Evolutionary conservation across 2,888 invertebrate species (phyloP), one percentile per base, ranked within the genome.

Genomic region (Drosophila rellima): DNA sequence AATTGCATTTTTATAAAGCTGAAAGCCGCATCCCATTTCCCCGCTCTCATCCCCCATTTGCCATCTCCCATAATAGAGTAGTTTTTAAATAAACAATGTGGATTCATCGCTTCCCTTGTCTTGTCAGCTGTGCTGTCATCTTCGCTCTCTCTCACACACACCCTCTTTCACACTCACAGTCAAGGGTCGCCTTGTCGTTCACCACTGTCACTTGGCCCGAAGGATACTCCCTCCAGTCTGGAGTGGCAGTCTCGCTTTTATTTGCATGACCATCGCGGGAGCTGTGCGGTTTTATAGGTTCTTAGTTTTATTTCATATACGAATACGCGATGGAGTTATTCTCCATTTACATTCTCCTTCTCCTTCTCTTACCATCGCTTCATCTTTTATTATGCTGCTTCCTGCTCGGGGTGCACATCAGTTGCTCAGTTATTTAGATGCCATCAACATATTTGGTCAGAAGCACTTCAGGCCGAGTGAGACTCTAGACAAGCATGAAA

Each of bases 11-110:
- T 81, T 81, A 81, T 82, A 82, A 82, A 82, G 80, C 76, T 72
- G 77, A 78, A 62, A 63, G 70, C 54, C 42, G 45, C 59, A 56
- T 56, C n/a, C 56, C 65, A 47, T 33, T 33, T 3, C 50, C 35
- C 18, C 11, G n/a, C 29, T 44, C 10, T 29, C 29, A 31, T 3
- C 26, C 26, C 11, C 26, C 45, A 37, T 15, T 18, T 26, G 23
- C 47, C 59, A 56, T 47, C 42, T 65, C 50, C 75, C 76, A 82
- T 82, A 82, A 80, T 83, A 62, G 76, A 83, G 82, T 78, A 76
- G 76, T 74, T 82, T 80, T 78, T 83, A 83, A 83, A 82, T 82
- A 83, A 82, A 83, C 81, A 82, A 81, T 82, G 83, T 70, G 70
- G 51, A 63, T 70, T 70, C 80, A 65, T 70, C 76, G 76, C 79